Evolutionary conservation across 2,797 vertebrate genomes (phyloP), one percentile per base, ranked within the genome.

Genomic region (Pempheris klunzingeri): DNA sequence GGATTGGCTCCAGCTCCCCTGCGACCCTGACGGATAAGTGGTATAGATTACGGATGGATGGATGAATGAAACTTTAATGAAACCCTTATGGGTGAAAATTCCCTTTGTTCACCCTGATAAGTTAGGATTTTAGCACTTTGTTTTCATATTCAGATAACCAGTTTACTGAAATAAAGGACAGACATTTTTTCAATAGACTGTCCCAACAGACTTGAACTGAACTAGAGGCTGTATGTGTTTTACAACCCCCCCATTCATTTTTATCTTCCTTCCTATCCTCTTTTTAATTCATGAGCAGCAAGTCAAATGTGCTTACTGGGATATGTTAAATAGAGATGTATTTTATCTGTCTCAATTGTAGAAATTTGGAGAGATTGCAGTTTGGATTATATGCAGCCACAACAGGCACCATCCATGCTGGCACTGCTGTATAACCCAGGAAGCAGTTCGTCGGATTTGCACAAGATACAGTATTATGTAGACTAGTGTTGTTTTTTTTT

Each of bases 261-360:
- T 36, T 76, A 26, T 72, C 12, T 20, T 3, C 13, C 12, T 32
- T 14, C 9, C 34, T 26, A 28, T 52, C 58, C 28, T 50, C 39
- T 77, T 53, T 24, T 71, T 65, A 71, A 71, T 74, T 71, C 22
- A 46, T 67, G 66, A 64, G 50, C 46, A 49, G 53, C 1, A 0
- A 32, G 30, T 52, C 49, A 20, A 60, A 4, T 52, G 24, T 30
- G 24, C 46, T 36, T 47, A 22, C 36, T 36, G 46, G 39, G 52
- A 63, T 28, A 43, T 53, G 50, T 34, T 4, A 41, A 62, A 57
- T 53, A 24, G 3, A 38, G 15, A 44, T 57, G 50, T 46, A 5
- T 43, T 61, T 22, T 71, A 49, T 41, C 7, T 60, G 66, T 30
- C 36, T 60, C 49, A 66, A 5, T 67, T 78, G 66, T 26, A 24